These are phyloP conservation scores for Tragelaphus strepsiceros DNA, from an alignment of 2,113 vertebrate genomes.

Conservation along the genomic window DNA sequence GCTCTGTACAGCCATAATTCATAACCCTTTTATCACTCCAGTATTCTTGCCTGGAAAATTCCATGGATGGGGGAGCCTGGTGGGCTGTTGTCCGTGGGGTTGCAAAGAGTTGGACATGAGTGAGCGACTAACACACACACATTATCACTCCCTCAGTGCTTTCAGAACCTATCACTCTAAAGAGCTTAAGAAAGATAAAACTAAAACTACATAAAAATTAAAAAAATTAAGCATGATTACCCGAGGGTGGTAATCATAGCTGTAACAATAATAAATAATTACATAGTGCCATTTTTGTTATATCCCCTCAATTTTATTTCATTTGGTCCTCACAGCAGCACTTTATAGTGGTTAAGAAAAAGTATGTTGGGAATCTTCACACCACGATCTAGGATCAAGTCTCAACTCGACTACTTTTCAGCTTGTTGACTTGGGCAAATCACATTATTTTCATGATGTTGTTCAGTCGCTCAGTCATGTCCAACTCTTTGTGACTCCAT, in stretches of 20 bases:
- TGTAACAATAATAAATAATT: not conserved
- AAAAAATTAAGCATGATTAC: not conserved
- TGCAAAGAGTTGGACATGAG: not conserved
- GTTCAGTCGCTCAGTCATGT: not conserved
- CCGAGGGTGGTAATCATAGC: not conserved
- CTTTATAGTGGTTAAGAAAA: not conserved
- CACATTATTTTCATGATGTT: not conserved
- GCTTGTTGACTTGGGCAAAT: not conserved
- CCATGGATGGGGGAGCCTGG: not conserved
- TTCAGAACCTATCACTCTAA: not conserved
- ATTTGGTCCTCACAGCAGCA: not conserved
- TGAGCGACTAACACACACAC: not conserved
- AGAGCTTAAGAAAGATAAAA: not conserved
- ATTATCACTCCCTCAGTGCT: not conserved
- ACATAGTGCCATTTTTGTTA: not conserved
- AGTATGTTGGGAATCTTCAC: not conserved
- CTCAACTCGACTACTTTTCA: not conserved
- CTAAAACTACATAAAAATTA: not conserved
- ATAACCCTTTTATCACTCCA: not conserved
- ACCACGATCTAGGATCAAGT: not conserved
- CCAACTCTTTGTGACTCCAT: not conserved
- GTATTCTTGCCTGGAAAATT: not conserved
- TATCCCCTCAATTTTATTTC: not conserved
- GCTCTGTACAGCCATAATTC: not conserved
- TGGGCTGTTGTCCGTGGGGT: not conserved